Base-by-base conservation (phyloP, 2,888 invertebrate genomes). In the Epicampocera succincta region DNA sequence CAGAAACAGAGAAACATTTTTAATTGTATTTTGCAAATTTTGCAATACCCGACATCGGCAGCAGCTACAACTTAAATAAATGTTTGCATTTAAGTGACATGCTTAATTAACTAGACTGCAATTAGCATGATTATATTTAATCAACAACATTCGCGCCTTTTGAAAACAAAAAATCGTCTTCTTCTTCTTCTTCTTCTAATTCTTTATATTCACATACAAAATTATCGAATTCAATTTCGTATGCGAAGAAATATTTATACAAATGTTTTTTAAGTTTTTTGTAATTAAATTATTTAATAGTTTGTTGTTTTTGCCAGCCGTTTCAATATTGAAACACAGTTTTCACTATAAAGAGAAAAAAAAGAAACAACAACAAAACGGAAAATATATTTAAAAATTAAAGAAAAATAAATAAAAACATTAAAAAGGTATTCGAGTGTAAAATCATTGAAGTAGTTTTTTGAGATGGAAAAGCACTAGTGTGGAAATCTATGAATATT, bases 81-180 rank as follows among this genome's bases (percentile, higher is more conserved):
- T 73, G 68, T 77, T 77, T 68, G 54, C 81, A 48, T 77, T 63
- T 63, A 73, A 63, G 73, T 73, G 72, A 61, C 73, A 81, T 77
- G 77, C 72, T 76, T 81, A 81, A 81, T 81, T 81, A 81, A 81
- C 72, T 68, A 73, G 77, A 73, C 66, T 77, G 81, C 81, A 77
- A 77, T 77, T 77, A 81, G 72, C 68, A 77, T 73, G 38, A 72
- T 68, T 60, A 68, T 68, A 71, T 65, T 66, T 74, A 74, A 71
- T 80, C 58, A 78, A 77, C 69, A 69, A 52, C n/a, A 77, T 63
- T 77, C 71, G 68, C 15, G 33, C 21, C 15, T 54, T 42, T 33
- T n/a, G n/a, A n/a, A n/a, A n/a, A n/a, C n/a, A 9, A 33, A 33
- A 5, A 46, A 13, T 58, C n/a, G n/a, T n/a, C n/a, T n/a, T n/a